These are phyloP conservation scores for Coryphaenoides rupestris DNA, from an alignment of 2,113 vertebrate species.

Conservation along the genomic window DNA sequence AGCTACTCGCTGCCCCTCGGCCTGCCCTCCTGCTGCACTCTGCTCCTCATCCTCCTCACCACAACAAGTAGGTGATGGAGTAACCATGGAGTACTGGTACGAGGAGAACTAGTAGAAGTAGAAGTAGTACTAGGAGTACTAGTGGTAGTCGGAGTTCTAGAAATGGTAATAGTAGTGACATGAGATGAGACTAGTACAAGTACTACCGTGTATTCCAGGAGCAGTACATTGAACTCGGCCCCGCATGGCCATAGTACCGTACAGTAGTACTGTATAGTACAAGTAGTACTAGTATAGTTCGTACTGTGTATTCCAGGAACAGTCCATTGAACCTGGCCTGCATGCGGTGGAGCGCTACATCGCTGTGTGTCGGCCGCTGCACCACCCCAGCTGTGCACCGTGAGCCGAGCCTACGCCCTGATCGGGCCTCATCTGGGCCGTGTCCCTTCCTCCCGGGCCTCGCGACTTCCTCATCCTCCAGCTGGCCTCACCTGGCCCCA, in stretches of 20 bases:
- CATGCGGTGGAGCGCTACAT: constrained; percentile 64
- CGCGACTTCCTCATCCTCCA: constrained; percentile 41
- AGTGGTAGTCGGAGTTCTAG: too few relatives aligned
- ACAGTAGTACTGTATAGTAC: too few relatives aligned
- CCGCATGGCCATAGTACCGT: constrained; percentile 56
- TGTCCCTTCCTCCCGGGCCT: constrained; percentile 29
- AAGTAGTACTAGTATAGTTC: too few relatives aligned
- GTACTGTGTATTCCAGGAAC: constrained; percentile 42
- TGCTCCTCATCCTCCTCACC: constrained; percentile 24
- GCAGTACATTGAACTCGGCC: constrained; percentile 59
- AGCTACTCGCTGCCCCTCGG: constrained; percentile 25
- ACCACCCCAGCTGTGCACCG: constrained; percentile 51
- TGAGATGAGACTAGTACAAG: constrained; percentile 58
- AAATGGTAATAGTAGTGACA: constrained; percentile 39
- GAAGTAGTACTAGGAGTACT: constrained; percentile 19
- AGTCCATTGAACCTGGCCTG: constrained; percentile 59
- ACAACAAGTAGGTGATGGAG: constrained; percentile 21
- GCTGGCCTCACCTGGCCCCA: constrained; percentile 17
- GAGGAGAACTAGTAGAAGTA: too few relatives aligned
- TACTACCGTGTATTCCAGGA: constrained; percentile 24
- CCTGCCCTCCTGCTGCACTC: constrained; percentile 31
- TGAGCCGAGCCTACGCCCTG: constrained; percentile 41
- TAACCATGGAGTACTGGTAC: too few relatives aligned
- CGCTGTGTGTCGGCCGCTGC: constrained; percentile 54
- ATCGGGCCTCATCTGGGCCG: constrained; percentile 44